Conservation (phyloP, 2,113 vertebrate species). For the Parus major region DNA sequence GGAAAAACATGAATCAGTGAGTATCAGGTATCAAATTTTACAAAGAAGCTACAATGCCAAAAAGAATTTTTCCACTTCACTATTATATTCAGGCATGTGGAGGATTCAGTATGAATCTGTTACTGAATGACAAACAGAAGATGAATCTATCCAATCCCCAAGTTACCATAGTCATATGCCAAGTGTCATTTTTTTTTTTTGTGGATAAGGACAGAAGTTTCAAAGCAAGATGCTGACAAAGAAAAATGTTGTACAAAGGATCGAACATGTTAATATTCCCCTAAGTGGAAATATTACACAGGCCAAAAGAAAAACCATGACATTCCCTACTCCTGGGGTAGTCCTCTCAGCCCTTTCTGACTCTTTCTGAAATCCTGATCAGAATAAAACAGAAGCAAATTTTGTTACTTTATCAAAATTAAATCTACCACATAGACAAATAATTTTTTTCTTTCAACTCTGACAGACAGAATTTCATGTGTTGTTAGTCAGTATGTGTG, state of each 20-base stretch:
- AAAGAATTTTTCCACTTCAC: not conserved
- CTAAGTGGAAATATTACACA: conserved; percentile 19
- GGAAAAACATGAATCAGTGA: not conserved
- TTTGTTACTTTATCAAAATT: not conserved
- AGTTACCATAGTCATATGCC: not conserved
- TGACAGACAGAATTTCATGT: not conserved
- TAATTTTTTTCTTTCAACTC: not conserved
- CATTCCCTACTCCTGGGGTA: not conserved
- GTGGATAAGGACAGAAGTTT: conserved; percentile 26
- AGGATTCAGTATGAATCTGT: not conserved
- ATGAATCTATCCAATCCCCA: conserved; percentile 36
- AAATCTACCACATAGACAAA: not conserved
- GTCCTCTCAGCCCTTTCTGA: not conserved
- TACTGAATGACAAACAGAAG: conserved; percentile 45
- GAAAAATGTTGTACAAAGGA: conserved; percentile 49
- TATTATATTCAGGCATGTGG: not conserved
- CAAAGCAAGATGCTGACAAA: conserved; percentile 57
- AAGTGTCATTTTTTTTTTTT: conserved; percentile 25
- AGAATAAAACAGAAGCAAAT: not conserved
- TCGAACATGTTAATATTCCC: conserved; percentile 43
- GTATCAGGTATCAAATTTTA: not conserved
- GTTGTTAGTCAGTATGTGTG: not conserved
- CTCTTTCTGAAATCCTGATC: not conserved
- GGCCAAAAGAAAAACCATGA: conserved; percentile 6
- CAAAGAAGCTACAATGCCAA: not conserved